Base-by-base conservation (phyloP, 2,888 invertebrate species). In the Thereva unica region DNA sequence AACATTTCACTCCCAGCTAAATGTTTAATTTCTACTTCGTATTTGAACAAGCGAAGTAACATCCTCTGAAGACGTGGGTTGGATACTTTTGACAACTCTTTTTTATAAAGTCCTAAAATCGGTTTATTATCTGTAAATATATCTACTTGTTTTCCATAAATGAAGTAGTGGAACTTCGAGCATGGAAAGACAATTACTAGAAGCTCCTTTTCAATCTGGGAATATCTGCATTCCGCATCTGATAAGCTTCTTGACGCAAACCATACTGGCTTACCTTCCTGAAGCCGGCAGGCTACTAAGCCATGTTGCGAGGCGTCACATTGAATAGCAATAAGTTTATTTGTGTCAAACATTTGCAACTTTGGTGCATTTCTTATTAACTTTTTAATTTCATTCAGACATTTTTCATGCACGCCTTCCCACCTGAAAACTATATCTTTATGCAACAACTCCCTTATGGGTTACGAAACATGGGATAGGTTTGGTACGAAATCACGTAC, bases 1-100 rank as follows among this genome's bases (percentile, higher is more conserved):
- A 66, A 66, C 12, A 73, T 56, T 49, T 70, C 69, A 69, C 72
- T 74, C 5, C 73, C 74, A 7, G 72, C 73, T n/a, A 71, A 41
- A 59, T 72, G 72, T 4, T 44, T 70, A 42, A 73, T 64, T 38
- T 65, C 50, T 23, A 73, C 42, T 23, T 72, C 59, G 68, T 73
- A 74, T 59, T 70, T 73, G 35, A 64, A 44, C 12, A 73, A 55
- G 52, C 67, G 71, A 8, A 74, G 47, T 42, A 67, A 70, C 69
- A 72, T 70, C 63, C 70, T 63, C 52, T 71, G 71, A 7, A 73
- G 52, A 23, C 71, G 69, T 12, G 69, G 69, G 4, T 70, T 70
- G 6, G 70, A 67, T 10, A 73, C 71, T 66, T 70, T 66, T 34
- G 50, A 9, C 9, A 64, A 67, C 40, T 71, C 68, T 53, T 71